These are phyloP conservation scores for Xanthostigma xanthostigma DNA, from an alignment of 2,888 invertebrate species.

Conservation along the genomic window DNA sequence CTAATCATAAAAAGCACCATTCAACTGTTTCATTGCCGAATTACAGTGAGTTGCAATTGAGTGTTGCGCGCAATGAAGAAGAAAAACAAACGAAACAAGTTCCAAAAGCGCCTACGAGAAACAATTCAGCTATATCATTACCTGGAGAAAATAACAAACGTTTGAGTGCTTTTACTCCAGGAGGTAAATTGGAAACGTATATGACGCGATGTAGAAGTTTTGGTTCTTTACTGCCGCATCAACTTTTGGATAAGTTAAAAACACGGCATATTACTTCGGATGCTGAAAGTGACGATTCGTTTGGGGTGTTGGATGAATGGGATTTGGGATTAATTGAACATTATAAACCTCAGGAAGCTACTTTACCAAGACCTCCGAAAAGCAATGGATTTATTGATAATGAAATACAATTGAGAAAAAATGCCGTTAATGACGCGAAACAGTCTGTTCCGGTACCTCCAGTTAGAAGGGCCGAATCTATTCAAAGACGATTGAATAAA, in stretches of 20 bases:
- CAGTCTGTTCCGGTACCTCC: constrained; percentile 19
- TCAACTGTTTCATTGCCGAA: constrained; percentile 37
- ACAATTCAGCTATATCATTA: constrained; percentile 20
- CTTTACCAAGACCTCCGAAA: constrained; percentile 22
- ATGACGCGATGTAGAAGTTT: constrained; percentile 31
- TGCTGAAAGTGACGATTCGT: constrained; percentile 31
- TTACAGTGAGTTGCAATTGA: constrained; percentile 31
- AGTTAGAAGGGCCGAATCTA: constrained; percentile 21
- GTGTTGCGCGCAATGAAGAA: constrained; percentile 21
- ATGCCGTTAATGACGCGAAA: constrained; percentile 17
- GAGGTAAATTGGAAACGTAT: constrained; percentile 29
- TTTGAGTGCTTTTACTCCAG: constrained; percentile 19
- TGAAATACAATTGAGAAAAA: constrained; percentile 22
- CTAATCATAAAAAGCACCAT: constrained; percentile 29
- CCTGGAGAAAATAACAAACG: constrained; percentile 22
- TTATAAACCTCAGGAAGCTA: constrained; percentile 28
- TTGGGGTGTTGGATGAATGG: constrained; percentile 34
- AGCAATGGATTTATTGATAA: constrained; percentile 20
- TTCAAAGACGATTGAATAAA: background rate
- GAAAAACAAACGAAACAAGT: constrained; percentile 5
- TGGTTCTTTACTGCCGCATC: constrained; percentile 30
- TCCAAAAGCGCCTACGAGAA: constrained; percentile 15
- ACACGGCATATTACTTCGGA: constrained; percentile 20
- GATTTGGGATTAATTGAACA: constrained; percentile 31
- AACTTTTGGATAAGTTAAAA: constrained; percentile 27